Evolutionary conservation across 2,888 invertebrate genomes (phyloP).

Genomic region (Latheticus oryzae): DNA sequence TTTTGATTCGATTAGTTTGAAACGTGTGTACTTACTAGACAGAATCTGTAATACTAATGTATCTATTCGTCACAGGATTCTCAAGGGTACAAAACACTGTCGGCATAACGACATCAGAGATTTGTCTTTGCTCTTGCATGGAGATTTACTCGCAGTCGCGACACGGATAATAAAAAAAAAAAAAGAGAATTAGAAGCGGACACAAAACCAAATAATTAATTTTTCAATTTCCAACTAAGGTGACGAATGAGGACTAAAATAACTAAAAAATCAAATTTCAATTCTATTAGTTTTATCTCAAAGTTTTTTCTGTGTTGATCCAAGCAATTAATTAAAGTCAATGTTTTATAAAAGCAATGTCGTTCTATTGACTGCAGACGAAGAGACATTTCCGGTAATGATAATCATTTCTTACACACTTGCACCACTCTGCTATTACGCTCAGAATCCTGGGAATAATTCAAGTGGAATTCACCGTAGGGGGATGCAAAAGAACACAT

Average conservation of each 20-base stretch:
- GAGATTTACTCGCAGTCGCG: slow-evolving; percentile 5
- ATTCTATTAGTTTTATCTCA: too few species aligned
- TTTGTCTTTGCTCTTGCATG: slow-evolving; percentile 4
- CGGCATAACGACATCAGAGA: slow-evolving; percentile 23
- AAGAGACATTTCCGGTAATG: slow-evolving; percentile 29
- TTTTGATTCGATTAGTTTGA: slow-evolving; percentile 29
- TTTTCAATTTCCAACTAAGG: too few species aligned
- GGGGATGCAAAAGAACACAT: slow-evolving; percentile 56
- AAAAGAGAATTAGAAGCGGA: too few species aligned
- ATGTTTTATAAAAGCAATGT: slow-evolving; percentile 9
- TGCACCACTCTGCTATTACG: slow-evolving; percentile 52
- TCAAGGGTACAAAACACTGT: slow-evolving; percentile 10
- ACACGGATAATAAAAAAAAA: too few species aligned
- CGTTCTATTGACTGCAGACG: slow-evolving; percentile 3
- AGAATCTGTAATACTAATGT: slow-evolving; percentile 18
- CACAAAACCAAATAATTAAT: too few species aligned
- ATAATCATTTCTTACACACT: slow-evolving; percentile 52
- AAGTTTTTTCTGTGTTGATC: slow-evolving; percentile 1
- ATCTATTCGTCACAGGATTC: slow-evolving; percentile 28
- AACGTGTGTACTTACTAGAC: slow-evolving; percentile 7
- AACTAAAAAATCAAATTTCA: too few species aligned
- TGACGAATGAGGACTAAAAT: too few species aligned
- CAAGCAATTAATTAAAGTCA: slow-evolving; percentile 14
- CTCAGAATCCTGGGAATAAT: slow-evolving; percentile 55
- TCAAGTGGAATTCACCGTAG: slow-evolving; percentile 51